Evolutionary conservation across 1,140 invertebrate species (phyloP), one percentile per base, ranked within the genome.

Genomic region (Cataglyphis hispanica): DNA sequence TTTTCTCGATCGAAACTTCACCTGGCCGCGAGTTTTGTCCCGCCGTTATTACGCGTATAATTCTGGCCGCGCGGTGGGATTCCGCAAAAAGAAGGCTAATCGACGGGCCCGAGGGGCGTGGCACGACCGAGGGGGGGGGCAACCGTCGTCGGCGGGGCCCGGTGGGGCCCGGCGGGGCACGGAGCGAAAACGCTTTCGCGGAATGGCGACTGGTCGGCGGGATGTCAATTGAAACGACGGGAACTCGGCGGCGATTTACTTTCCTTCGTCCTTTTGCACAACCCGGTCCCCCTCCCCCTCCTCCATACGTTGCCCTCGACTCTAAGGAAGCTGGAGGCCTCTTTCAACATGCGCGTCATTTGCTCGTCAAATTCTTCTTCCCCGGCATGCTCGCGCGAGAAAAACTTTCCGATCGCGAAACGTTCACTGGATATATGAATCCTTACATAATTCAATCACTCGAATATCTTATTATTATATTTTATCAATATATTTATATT

Each of bases 81-180:
- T 87, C 22, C 13, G 90, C 89, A 92, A 92, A 92, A 92, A 92
- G 92, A 92, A 92, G 86, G 80, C 87, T 92, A 91, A 92, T 92
- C 90, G 64, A 70, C 53, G 84, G 78, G 66, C 67, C 78, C 66
- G 34, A 58, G 34, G 64, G 78, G 78, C 78, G 66, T 81, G 78
- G 78, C n/a, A 53, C 78, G 53, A 50, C 31, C 25, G 25, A 34
- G 78, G 31, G 64, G 25, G 25, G 78, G 31, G 64, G 22, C 13
- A 19, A 4, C 70, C 61, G 43, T 72, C 56, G 22, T 60, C 75
- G 83, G 1, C 40, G 60, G 40, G 75, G 60, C 58, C 60, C 27
- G 56, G 25, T 22, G 58, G 61, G 43, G 43, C 61, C 66, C 40
- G 6, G n/a, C 13, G 66, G 40, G 66, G 40, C 37, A 7, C 60